Conservation (phyloP, 2,113 vertebrate genomes). For the Saguinus midas region DNA sequence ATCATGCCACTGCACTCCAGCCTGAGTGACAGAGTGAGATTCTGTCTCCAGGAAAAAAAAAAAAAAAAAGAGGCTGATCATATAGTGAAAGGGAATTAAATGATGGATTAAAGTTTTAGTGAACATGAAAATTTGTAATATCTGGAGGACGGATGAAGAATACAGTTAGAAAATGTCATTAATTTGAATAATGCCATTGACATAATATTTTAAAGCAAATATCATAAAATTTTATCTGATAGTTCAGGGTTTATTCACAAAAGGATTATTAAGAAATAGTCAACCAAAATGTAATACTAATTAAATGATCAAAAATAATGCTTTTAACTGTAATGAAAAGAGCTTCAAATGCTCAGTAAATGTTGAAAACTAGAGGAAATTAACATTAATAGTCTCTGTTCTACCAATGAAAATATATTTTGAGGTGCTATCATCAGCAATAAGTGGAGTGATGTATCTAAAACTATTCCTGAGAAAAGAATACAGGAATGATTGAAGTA, state of each 20-base stretch:
- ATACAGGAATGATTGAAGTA: not conserved
- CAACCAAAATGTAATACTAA: not conserved
- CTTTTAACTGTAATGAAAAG: not conserved
- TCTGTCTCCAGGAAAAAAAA: too few species aligned
- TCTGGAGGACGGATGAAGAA: not conserved
- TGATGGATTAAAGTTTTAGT: not conserved
- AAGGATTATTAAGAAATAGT: not conserved
- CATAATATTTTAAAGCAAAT: not conserved
- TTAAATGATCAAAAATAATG: constrained; percentile 1
- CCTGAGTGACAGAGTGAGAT: too few species aligned
- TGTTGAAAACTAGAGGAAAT: not conserved
- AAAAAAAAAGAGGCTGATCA: not conserved
- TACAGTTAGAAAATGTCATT: not conserved
- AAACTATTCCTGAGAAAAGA: not conserved
- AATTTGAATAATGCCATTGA: not conserved
- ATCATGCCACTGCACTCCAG: too few species aligned
- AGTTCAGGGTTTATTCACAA: constrained; percentile 8
- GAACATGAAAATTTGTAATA: not conserved
- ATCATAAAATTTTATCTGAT: not conserved
- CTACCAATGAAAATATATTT: not conserved
- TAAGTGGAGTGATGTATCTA: not conserved
- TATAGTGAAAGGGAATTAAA: not conserved
- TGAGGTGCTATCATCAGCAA: not conserved
- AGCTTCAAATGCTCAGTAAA: not conserved
- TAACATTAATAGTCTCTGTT: not conserved